Evolutionary conservation across 2,797 vertebrate species (phyloP), one percentile per base, ranked within the genome.

Genomic region (Pangasius mekongensis): DNA sequence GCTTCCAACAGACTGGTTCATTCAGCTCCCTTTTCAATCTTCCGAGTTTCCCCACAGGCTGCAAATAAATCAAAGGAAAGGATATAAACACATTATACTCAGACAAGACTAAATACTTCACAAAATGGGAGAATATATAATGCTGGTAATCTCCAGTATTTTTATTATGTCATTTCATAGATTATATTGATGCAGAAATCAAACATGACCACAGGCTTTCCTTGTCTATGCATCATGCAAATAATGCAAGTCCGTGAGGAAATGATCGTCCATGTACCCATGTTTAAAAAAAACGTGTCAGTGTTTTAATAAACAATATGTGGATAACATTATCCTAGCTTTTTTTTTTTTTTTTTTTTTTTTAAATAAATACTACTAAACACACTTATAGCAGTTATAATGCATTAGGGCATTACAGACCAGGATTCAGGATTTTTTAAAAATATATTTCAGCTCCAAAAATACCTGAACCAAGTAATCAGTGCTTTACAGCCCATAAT

Each of bases 21-120:
- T 91, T 91, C 84, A 96, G 88, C 43, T 88, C 66, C 3, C 4
- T 4, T 86, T 83, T 92, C 43, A 94, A 3, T 52, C 62, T 80
- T 39, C 0, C 0, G 10, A 77, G 0, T 0, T 8, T 1, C 16
- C 78, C 85, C 14, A 1, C 9, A 14, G 33, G 33, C 83, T 85
- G 36, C 77, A 83, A 0, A 0, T 10, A 93, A 93, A 36, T 47
- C 14, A 86, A 74, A 60, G 20, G 36, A 14, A 22, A 64, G 5
- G 13, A 33, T 62, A 39, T 33, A 13, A 58, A 39, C 13, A 77
- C 1, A 6, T 36, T 52, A 87, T 20, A 56, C 20, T 4, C 24
- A 43, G 13, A 86, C 27, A 52, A 64, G 8, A 74, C 2, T 76
- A 64, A 49, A 80, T 33, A 56, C 16, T 36, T 80, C 30, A 56